Evolutionary conservation across 2,113 vertebrate species (phyloP).

Genomic region (Eleginops maclovinus): DNA sequence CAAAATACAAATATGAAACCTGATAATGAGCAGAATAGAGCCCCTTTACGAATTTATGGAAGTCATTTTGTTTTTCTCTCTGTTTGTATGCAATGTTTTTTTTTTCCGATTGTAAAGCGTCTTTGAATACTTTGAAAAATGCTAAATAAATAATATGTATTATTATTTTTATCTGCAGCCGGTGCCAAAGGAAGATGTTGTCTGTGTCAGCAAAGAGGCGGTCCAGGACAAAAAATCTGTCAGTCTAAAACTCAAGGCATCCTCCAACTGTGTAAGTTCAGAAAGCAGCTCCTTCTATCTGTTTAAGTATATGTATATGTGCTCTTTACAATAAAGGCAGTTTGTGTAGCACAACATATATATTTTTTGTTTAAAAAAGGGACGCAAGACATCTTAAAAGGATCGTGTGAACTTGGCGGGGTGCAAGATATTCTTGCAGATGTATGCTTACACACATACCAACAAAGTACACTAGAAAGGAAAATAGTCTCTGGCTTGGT

Average conservation of each 20-base stretch:
- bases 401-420: background rate
- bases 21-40: too few relatives aligned
- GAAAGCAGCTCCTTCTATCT: background rate
- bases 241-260: constrained; percentile 73
- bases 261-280: constrained; percentile 80
- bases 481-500: constrained; percentile 8
- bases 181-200: constrained; percentile 60
- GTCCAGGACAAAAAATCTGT: constrained; percentile 76
- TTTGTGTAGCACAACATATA: background rate
- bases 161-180: constrained; percentile 53
- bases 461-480: background rate
- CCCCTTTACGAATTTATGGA: too few relatives aligned
- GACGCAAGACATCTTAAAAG: background rate
- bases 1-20: too few relatives aligned
- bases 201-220: constrained; percentile 76
- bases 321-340: background rate
- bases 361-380: too few relatives aligned
- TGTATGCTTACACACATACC: background rate
- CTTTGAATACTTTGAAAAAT: too few relatives aligned
- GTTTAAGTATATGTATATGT: background rate
- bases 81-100: too few relatives aligned
- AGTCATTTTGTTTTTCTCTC: too few relatives aligned
- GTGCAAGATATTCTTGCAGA: background rate
- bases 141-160: too few relatives aligned
- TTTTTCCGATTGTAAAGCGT: too few relatives aligned